Conservation (phyloP, 2,888 invertebrate genomes). For the Athetis lepigone region DNA sequence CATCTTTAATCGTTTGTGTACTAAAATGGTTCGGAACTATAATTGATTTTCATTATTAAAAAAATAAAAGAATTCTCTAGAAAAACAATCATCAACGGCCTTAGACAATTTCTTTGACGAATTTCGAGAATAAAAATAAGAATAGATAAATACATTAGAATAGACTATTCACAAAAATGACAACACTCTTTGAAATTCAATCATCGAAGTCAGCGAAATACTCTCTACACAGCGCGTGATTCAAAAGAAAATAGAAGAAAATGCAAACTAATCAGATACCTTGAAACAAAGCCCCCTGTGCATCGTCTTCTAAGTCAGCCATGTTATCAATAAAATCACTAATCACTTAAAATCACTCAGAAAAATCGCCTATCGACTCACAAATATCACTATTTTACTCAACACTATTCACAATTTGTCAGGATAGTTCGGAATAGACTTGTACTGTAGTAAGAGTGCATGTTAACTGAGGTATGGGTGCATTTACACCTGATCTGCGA, state of each 20-base stretch:
- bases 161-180: not conserved
- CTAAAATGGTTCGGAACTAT: not conserved
- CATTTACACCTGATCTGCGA: constrained; percentile 85
- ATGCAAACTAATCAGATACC: constrained; percentile 57
- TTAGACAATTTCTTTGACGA: constrained; percentile 1
- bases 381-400: constrained; percentile 29
- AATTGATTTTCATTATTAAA: not conserved
- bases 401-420: constrained; percentile 23
- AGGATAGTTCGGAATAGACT: constrained; percentile 47
- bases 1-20: not conserved
- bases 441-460: constrained; percentile 59
- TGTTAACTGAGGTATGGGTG: constrained; percentile 70
- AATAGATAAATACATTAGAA: too few relatives aligned
- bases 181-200: not conserved
- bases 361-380: constrained; percentile 28
- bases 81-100: not conserved
- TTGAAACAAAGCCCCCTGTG: constrained; percentile 60
- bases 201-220: not conserved
- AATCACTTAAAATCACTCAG: constrained; percentile 29
- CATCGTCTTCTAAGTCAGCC: constrained; percentile 49
- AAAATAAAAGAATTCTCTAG: not conserved
- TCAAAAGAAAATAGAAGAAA: not conserved
- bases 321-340: constrained; percentile 46
- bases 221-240: not conserved
- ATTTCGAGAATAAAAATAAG: not conserved